Evolutionary conservation across 1,140 invertebrate genomes (phyloP), one percentile per base, ranked within the genome.

Genomic region (Pseudomyrmex gracilis): DNA sequence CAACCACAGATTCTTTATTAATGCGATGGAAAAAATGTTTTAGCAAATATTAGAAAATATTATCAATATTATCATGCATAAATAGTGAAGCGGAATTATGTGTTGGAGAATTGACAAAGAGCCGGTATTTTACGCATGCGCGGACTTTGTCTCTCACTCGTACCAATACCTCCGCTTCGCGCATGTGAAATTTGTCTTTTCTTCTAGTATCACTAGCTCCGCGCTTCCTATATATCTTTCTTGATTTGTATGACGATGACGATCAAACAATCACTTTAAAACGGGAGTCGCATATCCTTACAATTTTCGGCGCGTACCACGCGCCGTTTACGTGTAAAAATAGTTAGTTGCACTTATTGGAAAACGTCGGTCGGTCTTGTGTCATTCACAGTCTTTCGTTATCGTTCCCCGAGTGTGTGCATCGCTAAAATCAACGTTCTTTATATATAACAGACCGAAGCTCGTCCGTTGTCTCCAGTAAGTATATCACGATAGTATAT

Each of bases 201-300:
- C 49, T 51, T 51, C 34, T 24, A 17, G 78, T 47, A 43, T 60
- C 34, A 53, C 17, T 82, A 61, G 49, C 49, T 68, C 22, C 51
- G 12, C 47, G n/a, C 60, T 63, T 63, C 3, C 1, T 13, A 71
- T n/a, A 51, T 51, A 12, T 2, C 8, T 53, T 22, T 34, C 34
- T 73, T 17, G 49, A 63, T 17, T 92, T 89, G 89, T 90, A 89
- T 34, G 34, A 34, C 86, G 90, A 94, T 94, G 93, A 93, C 92
- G 92, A 93, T 92, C 91, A 24, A 63, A 34, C 61, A 89, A 91
- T 89, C 93, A 93, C 93, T 94, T 94, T 92, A 90, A 94, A 94
- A 93, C 90, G 92, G 93, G 91, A 93, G 92, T 93, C 93, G 47
- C 91, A 83, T 89, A 89, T 90, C 88, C 87, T 87, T 89, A 89